phyloP scores from a whole-genome alignment of 2,888 invertebrate genomes.

The Nemoura dubitans region DNA sequence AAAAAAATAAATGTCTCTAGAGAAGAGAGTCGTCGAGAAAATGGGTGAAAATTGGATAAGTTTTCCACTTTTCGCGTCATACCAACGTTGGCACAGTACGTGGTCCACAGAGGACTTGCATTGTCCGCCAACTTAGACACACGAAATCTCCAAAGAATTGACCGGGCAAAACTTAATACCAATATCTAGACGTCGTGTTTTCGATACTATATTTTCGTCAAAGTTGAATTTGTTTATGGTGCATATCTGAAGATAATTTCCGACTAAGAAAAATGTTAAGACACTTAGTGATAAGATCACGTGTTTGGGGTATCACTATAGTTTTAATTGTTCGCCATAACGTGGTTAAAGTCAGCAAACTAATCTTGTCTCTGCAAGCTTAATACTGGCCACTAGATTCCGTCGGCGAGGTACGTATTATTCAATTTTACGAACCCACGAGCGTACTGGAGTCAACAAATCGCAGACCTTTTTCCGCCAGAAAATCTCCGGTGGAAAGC shows the following conservation, averaged over 20 bases:
- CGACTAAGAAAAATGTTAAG: not conserved
- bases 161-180: not conserved
- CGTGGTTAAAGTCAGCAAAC: too few species aligned
- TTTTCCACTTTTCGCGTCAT: slow-evolving; percentile 12
- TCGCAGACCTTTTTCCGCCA: not conserved
- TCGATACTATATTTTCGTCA: not conserved
- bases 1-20: not conserved
- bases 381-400: too few species aligned
- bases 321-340: too few species aligned
- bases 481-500: not conserved
- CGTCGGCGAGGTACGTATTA: too few species aligned
- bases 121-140: not conserved
- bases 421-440: not conserved
- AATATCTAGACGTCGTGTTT: not conserved
- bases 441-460: not conserved
- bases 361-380: too few species aligned
- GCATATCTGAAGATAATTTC: not conserved
- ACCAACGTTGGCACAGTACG: not conserved
- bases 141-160: not conserved
- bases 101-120: not conserved
- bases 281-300: too few species aligned
- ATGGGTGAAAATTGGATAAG: slow-evolving; percentile 12
- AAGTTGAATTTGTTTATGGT: not conserved
- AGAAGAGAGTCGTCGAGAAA: not conserved
- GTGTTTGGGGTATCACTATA: too few species aligned